A percentile compares a stretch with the other conserved stretches of the same genome.
These are phyloP conservation scores for Astyanax mexicanus DNA, from an alignment of 2,797 vertebrate species.

Conservation along the genomic window DNA sequence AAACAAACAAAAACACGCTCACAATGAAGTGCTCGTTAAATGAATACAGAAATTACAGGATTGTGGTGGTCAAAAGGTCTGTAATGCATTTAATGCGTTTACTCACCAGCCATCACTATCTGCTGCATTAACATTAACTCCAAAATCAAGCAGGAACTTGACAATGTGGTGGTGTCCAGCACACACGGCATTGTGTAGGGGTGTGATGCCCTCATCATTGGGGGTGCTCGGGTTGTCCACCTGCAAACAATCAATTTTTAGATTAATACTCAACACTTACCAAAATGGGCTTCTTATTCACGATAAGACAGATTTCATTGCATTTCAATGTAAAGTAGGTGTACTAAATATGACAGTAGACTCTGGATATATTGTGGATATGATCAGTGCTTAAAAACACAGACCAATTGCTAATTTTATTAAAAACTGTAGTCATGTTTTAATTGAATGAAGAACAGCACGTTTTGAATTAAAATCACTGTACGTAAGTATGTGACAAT, in stretches of 20 bases:
- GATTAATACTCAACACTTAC: not conserved
- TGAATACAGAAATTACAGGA: not conserved
- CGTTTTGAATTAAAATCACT: too few species aligned
- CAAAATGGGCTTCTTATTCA: too few species aligned
- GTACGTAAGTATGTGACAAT: too few species aligned
- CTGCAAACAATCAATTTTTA: constrained; percentile 66
- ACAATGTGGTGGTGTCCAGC: constrained; percentile 98
- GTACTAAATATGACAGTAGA: too few species aligned
- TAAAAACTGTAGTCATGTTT: too few species aligned
- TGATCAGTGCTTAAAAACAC: too few species aligned
- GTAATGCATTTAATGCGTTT: not conserved
- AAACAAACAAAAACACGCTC: constrained; percentile 21
- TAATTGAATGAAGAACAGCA: too few species aligned
- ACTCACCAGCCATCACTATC: constrained; percentile 98
- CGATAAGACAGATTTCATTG: too few species aligned
- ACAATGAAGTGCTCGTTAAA: not conserved
- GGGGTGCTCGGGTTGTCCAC: constrained; percentile 98
- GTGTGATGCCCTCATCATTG: constrained; percentile 98
- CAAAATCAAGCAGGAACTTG: constrained; percentile 97
- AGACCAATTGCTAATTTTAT: too few species aligned
- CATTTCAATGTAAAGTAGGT: too few species aligned
- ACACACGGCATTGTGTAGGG: constrained; percentile 95
- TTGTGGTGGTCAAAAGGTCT: not conserved
- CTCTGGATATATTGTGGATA: too few species aligned
- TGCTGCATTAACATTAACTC: constrained; percentile 96